phyloP scores from a whole-genome alignment of 2,797 vertebrate genomes.

The Tauraco hartlaubi region DNA sequence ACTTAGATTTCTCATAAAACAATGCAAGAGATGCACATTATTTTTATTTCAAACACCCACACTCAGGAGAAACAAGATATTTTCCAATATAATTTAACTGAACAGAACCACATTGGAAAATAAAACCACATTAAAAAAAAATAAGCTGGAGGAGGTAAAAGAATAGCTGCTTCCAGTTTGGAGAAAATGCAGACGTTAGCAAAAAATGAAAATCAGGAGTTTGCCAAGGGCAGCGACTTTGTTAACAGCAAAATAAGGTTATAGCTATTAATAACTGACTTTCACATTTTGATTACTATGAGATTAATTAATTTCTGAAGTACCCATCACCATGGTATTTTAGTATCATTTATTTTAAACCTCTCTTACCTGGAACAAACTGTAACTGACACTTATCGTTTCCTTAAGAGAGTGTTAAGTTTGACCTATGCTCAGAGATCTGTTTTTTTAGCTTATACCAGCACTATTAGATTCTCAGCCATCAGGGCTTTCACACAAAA shows the following conservation, averaged over 20 bases:
- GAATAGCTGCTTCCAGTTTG: not conserved
- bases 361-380: not conserved
- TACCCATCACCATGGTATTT: not conserved
- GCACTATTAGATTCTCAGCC: not conserved
- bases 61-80: not conserved
- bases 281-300: slow-evolving; percentile 14
- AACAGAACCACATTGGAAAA: not conserved
- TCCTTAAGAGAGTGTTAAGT: not conserved
- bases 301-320: not conserved
- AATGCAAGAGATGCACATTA: not conserved
- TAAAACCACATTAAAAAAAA: not conserved
- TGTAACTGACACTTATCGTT: not conserved
- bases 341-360: slow-evolving; percentile 13
- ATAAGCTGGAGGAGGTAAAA: not conserved
- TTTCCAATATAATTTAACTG: not conserved
- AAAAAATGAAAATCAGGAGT: not conserved
- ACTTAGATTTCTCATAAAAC: not conserved
- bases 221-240: slow-evolving; percentile 23
- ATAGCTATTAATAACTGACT: slow-evolving; percentile 5
- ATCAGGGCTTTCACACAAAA: not conserved
- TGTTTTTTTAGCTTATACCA: not conserved
- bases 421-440: not conserved
- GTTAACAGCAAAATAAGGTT: slow-evolving; percentile 10
- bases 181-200: not conserved
- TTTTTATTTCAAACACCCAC: not conserved